A percentile compares a stretch with the other conserved stretches of the same genome.
These are phyloP conservation scores for Poecilia velifera DNA, from an alignment of 2,797 vertebrate genomes.

Conservation along the genomic window DNA sequence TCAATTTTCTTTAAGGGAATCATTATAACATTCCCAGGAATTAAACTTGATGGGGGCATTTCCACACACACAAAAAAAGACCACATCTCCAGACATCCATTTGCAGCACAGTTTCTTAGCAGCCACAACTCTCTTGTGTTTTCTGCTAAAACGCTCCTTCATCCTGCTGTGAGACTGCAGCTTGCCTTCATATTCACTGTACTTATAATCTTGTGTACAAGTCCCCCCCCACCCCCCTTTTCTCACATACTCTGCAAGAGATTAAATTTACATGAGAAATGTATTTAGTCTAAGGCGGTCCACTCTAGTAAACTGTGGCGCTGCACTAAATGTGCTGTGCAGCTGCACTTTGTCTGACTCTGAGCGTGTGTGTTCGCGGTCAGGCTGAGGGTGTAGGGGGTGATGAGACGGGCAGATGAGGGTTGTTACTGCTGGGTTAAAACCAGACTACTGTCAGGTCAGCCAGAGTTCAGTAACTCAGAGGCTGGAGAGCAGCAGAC, in stretches of 20 bases:
- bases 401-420: slow-evolving; percentile 56
- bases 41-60: slow-evolving; percentile 16
- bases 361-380: slow-evolving; percentile 3
- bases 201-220: slow-evolving; percentile 42
- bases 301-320: slow-evolving; percentile 41
- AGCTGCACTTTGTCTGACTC: slow-evolving; percentile 16
- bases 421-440: slow-evolving; percentile 70
- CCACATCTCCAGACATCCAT: slow-evolving; percentile 47
- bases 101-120: slow-evolving; percentile 34
- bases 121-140: slow-evolving; percentile 17
- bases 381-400: slow-evolving; percentile 31
- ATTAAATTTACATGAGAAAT: slow-evolving; percentile 77
- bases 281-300: slow-evolving; percentile 61
- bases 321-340: slow-evolving; percentile 60
- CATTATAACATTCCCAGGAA: slow-evolving; percentile 23
- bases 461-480: slow-evolving; percentile 65
- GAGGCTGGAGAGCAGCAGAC: slow-evolving; percentile 44
- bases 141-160: slow-evolving; percentile 25
- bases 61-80: not conserved
- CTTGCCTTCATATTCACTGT: slow-evolving; percentile 24
- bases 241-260: slow-evolving; percentile 15
- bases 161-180: slow-evolving; percentile 24
- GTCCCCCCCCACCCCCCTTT: slow-evolving; percentile 2
- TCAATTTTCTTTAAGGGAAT: slow-evolving; percentile 5
- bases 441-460: slow-evolving; percentile 68